phyloP scores from a whole-genome alignment of 2,113 vertebrate species.

The Callithrix jacchus region DNA sequence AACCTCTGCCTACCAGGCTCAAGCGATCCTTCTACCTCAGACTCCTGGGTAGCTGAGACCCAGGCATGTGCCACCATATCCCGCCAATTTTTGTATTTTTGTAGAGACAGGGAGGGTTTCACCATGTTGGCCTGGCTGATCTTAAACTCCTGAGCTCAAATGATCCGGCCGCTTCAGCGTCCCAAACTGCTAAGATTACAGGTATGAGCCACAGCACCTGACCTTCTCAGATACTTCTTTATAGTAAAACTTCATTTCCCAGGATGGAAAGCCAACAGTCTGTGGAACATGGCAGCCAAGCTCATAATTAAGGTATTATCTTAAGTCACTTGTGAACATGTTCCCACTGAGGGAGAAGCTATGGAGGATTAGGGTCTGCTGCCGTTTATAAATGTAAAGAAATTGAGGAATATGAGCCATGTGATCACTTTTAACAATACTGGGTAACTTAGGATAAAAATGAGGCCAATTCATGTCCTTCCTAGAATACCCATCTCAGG shows the following conservation, averaged over 20 bases:
- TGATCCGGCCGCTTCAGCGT: no score
- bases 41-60: no score
- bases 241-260: not conserved
- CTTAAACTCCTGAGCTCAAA: no score
- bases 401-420: not conserved
- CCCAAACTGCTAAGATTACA: no score
- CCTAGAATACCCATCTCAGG: not conserved
- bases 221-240: no score
- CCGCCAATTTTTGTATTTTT: no score
- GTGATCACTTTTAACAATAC: constrained; percentile 24
- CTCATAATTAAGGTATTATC: not conserved
- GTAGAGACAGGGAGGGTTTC: no score
- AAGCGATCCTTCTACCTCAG: no score
- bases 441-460: not conserved
- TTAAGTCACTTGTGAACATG: not conserved
- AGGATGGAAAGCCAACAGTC: constrained; percentile 3
- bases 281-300: not conserved
- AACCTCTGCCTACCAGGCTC: no score
- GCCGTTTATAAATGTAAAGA: not conserved
- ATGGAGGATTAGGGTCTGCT: not conserved
- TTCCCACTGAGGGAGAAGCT: not conserved
- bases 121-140: no score
- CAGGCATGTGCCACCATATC: no score
- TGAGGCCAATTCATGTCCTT: not conserved
- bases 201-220: no score